A percentile compares a stretch with the other conserved stretches of the same genome.
phyloP scores from a whole-genome alignment of 1,140 invertebrate genomes.

The Listronotus oregonensis region DNA sequence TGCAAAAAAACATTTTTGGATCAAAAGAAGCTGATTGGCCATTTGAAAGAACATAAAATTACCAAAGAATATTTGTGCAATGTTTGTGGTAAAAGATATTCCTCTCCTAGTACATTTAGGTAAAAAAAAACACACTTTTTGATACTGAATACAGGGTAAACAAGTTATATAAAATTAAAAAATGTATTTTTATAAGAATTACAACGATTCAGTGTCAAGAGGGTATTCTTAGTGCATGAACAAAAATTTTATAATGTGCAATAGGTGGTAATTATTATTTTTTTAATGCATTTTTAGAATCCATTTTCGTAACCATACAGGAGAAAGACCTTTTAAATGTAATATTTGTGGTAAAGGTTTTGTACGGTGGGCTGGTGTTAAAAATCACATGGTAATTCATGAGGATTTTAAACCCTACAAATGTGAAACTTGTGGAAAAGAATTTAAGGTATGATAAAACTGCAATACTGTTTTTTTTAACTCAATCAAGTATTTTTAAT shows the following conservation, averaged over 20 bases:
- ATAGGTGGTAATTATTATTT: no score
- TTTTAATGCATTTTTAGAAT: constrained; percentile 37
- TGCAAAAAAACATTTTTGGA: constrained; percentile 47
- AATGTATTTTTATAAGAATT: no score
- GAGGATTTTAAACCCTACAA: constrained; percentile 8
- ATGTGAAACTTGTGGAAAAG: constrained; percentile 28
- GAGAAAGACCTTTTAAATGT: constrained; percentile 57
- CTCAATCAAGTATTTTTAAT: neutral
- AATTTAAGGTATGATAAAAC: constrained; percentile 9
- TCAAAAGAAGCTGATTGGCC: constrained; percentile 43
- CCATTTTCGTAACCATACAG: constrained; percentile 56
- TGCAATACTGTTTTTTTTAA: neutral
- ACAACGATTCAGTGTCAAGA: no score
- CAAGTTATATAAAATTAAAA: no score
- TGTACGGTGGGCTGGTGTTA: constrained; percentile 47
- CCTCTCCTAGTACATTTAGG: constrained; percentile 39
- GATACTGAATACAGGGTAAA: no score
- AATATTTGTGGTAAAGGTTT: constrained; percentile 54
- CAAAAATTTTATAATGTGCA: neutral
- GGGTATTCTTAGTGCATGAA: no score
- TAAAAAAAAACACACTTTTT: no score
- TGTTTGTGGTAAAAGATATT: constrained; percentile 45
- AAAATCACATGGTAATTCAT: constrained; percentile 19
- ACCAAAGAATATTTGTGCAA: constrained; percentile 43
- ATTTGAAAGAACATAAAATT: constrained; percentile 47